Evolutionary conservation across 2,888 invertebrate genomes (phyloP).

Genomic region (Scaeva pyrastri): DNA sequence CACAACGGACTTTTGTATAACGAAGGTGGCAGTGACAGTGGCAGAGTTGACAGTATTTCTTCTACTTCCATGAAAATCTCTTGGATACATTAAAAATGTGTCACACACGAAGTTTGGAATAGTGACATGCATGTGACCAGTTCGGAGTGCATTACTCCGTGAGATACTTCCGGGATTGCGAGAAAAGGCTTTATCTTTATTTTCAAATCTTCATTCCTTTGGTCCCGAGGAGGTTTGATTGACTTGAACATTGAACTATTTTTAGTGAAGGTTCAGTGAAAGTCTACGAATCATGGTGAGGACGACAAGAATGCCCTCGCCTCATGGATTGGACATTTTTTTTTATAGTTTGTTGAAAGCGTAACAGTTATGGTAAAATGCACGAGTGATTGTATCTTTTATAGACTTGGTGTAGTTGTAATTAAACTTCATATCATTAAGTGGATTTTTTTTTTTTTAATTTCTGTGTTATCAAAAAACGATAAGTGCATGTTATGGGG

Average conservation of each 20-base stretch:
- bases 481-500: constrained; percentile 49
- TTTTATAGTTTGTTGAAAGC: constrained; percentile 33
- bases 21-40: constrained; percentile 44
- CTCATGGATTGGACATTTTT: constrained; percentile 5
- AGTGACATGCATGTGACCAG: constrained; percentile 7
- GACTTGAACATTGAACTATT: constrained; percentile 27
- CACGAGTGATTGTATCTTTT: constrained; percentile 34
- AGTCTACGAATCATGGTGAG: constrained; percentile 36
- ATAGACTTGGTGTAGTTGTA: constrained; percentile 15
- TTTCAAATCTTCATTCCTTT: constrained; percentile 18
- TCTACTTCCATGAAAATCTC: constrained; percentile 57
- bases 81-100: constrained; percentile 30
- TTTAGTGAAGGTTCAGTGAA: constrained; percentile 60
- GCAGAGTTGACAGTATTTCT: too few species aligned
- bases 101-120: constrained; percentile 32
- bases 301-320: constrained; percentile 20
- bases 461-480: constrained; percentile 34
- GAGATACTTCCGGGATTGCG: constrained; percentile 61
- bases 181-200: constrained; percentile 1
- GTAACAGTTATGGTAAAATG: constrained; percentile 59
- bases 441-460: constrained; percentile 15
- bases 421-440: constrained; percentile 47
- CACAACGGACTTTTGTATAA: too few species aligned
- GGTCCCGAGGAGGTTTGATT: constrained; percentile 37
- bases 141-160: constrained; percentile 32